Base-by-base conservation (phyloP, 1,140 invertebrate genomes). In the Dufourea novaeangliae region DNA sequence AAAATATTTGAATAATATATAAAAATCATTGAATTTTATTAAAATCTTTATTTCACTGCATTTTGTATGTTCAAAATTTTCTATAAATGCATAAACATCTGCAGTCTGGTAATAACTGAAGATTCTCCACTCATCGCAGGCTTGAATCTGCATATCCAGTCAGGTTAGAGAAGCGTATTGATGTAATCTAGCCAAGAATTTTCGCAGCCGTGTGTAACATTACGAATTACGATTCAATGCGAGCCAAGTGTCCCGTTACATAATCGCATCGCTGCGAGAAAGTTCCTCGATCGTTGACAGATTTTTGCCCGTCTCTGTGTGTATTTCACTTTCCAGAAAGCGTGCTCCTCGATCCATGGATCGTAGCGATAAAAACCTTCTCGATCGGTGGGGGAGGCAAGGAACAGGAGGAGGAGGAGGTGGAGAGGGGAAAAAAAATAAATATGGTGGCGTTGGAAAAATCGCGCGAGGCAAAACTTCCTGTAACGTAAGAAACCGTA, bases 321-420 rank as follows among this genome's bases (percentile, higher is more conserved):
- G 54, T 57, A 27, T 57, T 32, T 57, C 57, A 41, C 39, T 66
- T 54, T 74, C 37, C 66, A 62, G 71, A 66, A 74, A 73, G 71
- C 61, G 46, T 17, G 20, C 20, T 17, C 46, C 8, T n/a, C 20
- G 20, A 7, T 50, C 46, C 20, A n/a, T n/a, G 46, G 46, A 50
- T 50, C 46, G 46, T 3, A 50, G 20, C 46, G 46, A 50, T n/a
- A 50, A 50, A 50, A 50, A 50, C 17, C 46, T 7, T n/a, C n/a
- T 8, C 17, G 46, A 17, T n/a, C 6, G 46, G 20, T 7, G 17
- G n/a, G 46, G 20, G 44, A n/a, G 17, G 34, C 3, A 37, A 37
- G 34, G 20, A 14, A 46, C 3, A 46, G 44, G 20, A 2, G 20
- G 44, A 46, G 17, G n/a, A 17, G 1, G 17, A 46, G 17, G 8